Base-by-base conservation (phyloP, 2,113 vertebrate species). In the Hirundichthys speculiger region DNA sequence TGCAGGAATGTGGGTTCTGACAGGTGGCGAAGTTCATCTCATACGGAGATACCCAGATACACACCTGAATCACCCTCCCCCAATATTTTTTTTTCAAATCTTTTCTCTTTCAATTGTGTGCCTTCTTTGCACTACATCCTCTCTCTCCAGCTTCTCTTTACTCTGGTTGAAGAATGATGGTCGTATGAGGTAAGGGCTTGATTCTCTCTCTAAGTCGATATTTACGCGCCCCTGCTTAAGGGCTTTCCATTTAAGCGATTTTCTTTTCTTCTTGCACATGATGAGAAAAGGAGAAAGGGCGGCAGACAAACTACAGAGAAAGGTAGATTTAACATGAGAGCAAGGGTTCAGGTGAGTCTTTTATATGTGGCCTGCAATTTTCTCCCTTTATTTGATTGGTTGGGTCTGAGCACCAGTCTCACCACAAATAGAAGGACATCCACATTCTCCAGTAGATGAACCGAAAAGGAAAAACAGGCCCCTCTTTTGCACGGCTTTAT, bases 21-120 rank as follows among this genome's bases (percentile, higher is more conserved):
- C 90, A 90, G 90, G 87, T 89, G 87, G 77, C 65, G 49, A 68
- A 75, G 64, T 77, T 42, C 67, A 69, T 63, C 62, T 51, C 57
- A 30, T 68, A 75, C 67, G 78, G 61, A 73, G 62, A 81, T 69
- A 69, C 52, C 55, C 68, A 77, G 45, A 82, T 66, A 67, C 46
- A 57, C 42, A 38, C 39, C 42, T 30, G 16, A 59, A 25, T 15
- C 27, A 53, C 1, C 46, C 46, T 22, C 43, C 38, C 19, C 21
- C 9, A 14, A 25, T 2, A 56, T 22, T 39, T 5, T 49, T 6
- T 41, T 15, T 41, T 2, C 22, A 45, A n/a, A 38, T 54, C 42
- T 54, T 34, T 43, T 30, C 15, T 42, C 38, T 47, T n/a, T n/a
- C n/a, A n/a, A n/a, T n/a, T n/a, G n/a, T n/a, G n/a, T n/a, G n/a